Base-by-base conservation (phyloP, 2,797 vertebrate species). In the Lemur catta region DNA sequence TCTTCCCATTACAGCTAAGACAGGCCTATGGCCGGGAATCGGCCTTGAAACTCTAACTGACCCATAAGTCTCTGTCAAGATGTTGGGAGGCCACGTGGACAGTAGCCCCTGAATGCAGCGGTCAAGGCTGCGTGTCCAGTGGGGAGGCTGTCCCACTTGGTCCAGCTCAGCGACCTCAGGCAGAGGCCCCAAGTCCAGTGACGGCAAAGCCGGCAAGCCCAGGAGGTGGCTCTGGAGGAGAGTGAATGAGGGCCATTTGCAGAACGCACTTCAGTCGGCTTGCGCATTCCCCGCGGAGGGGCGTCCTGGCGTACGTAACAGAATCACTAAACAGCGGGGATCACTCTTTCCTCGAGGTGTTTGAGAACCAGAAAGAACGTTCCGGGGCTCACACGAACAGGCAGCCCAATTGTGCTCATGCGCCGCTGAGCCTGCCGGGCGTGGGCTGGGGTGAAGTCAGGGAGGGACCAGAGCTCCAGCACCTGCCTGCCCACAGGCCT, bases 181-280 rank as follows among this genome's bases (percentile, higher is more conserved):
- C 76, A 75, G 84, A 94, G 38, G 26, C 24, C 72, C 81, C 95
- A 91, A 82, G 82, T 92, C 97, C 97, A 97, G 97, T 91, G 94
- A 97, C 93, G 79, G 96, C 97, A 98, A 97, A 97, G 95, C 94
- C n/a, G 86, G 94, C 97, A 97, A 30, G 14, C 79, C 92, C 91
- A 89, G 97, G 94, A 97, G 98, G 96, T 98, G 96, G 93, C 98
- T 97, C 97, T 97, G 98, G 97, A 98, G 97, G 98, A 96, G 55
- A 57, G 22, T 4, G 97, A 98, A 98, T 97, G 95, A 97, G 98
- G 93, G 85, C 93, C 76, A 0, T 88, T 98, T 84, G 94, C 97
- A 98, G 97, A 97, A 98, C 98, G 97, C 94, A 95, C 96, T 97
- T 98, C 96, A 82, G 2, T 28, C 6, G 8, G 17, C 61, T 43